Evolutionary conservation across 2,888 invertebrate genomes (phyloP), one percentile per base, ranked within the genome.

Genomic region (Epirrhoe alternata): DNA sequence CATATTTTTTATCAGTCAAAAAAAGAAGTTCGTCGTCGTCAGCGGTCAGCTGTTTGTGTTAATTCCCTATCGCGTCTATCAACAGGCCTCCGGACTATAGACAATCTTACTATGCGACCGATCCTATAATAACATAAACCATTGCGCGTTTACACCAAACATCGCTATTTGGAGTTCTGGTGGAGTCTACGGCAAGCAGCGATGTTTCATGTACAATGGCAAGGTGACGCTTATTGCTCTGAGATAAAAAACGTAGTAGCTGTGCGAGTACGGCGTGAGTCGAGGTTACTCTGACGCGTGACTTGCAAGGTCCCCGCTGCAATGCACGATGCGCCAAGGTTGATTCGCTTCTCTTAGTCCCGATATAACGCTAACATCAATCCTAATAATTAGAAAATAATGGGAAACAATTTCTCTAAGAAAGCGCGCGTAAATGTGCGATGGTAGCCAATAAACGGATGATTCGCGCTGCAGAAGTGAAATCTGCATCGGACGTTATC

Each of bases 241-340:
- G 74, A 79, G 77, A 76, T 73, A 81, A 82, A 80, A 82, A 84
- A 77, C 84, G 78, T 81, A 77, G 87, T 89, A 88, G 78, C 79
- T 85, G 84, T 74, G 80, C 85, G 87, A 89, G 88, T 87, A 90
- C 89, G 85, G 87, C 89, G 89, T 87, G 89, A 89, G 89, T 84
- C 92, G 92, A 92, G 92, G 93, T 92, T 92, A 92, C 87, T 87
- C 89, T 92, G 93, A 93, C 93, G 93, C 92, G 93, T 93, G 92
- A 92, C 92, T 93, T 92, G 93, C 93, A 92, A 93, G 93, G 93
- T 92, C 91, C 86, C 88, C 88, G 90, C 87, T 93, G 93, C 93
- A 93, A 89, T 92, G 92, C 92, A 90, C 92, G 92, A 93, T 92
- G 93, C 91, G 90, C 91, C 93, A 93, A 93, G 93, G 93, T 93